These are phyloP conservation scores for Sclerodermus sp. DNA, from an alignment of 2,888 invertebrate genomes.

Conservation along the genomic window DNA sequence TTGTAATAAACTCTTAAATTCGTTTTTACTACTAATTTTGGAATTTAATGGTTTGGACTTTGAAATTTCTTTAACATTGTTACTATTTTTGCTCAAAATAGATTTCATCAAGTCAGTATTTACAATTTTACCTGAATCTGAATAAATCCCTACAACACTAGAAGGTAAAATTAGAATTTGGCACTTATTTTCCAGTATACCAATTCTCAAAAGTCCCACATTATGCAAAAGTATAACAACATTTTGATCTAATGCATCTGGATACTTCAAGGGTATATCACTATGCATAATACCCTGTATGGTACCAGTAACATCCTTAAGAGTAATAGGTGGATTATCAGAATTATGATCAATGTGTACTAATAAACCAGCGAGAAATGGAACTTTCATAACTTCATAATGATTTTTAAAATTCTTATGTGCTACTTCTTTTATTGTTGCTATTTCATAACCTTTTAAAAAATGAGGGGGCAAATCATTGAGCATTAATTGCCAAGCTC, in stretches of 20 bases:
- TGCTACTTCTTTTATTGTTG: constrained; percentile 39
- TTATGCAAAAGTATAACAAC: constrained; percentile 47
- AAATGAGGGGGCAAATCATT: constrained; percentile 43
- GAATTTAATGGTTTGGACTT: too few species aligned
- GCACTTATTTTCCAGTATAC: constrained; percentile 29
- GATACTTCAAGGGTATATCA: constrained; percentile 52
- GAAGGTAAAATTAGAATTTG: constrained; percentile 45
- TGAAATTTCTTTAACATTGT: too few species aligned
- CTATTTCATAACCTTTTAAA: constrained; percentile 43
- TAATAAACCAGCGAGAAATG: constrained; percentile 49
- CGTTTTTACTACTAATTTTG: too few species aligned
- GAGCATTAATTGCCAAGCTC: constrained; percentile 49
- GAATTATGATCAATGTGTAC: constrained; percentile 48
- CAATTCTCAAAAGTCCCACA: constrained; percentile 43
- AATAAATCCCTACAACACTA: constrained; percentile 48
- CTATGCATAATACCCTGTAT: constrained; percentile 58
- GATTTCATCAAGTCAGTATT: constrained; percentile 21
- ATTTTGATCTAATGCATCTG: constrained; percentile 41
- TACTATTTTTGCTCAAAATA: not conserved
- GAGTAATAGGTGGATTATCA: constrained; percentile 49
- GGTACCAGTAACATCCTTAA: constrained; percentile 54
- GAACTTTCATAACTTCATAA: constrained; percentile 38
- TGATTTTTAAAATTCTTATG: constrained; percentile 22
- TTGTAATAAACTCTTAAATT: too few species aligned
- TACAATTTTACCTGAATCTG: constrained; percentile 38